These are phyloP conservation scores for Scopus umbretta DNA, from an alignment of 2,113 vertebrate species.

Conservation along the genomic window DNA sequence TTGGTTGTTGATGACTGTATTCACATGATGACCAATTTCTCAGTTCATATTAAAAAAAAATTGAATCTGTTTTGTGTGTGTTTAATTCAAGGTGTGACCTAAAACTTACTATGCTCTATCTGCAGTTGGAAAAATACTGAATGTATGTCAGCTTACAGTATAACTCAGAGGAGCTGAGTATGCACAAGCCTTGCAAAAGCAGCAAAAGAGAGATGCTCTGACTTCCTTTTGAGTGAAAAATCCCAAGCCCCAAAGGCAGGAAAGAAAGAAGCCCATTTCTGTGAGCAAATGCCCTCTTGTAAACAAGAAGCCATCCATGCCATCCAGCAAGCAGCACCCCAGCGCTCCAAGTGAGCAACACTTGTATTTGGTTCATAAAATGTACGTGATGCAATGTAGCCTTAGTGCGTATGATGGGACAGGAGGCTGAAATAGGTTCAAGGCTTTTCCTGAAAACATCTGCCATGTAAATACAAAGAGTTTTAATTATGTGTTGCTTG, in stretches of 20 bases:
- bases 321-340: not conserved
- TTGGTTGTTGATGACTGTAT: accelerated
- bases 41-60: not conserved
- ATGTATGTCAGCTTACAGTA: accelerated
- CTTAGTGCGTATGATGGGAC: accelerated
- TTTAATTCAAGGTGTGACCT: not conserved
- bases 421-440: not conserved
- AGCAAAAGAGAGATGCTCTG: not conserved
- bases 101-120: accelerated
- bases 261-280: not conserved
- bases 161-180: not conserved
- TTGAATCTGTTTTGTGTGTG: not conserved
- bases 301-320: not conserved
- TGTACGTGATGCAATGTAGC: accelerated
- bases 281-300: not conserved
- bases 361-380: not conserved
- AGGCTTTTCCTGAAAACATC: not conserved
- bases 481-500: not conserved
- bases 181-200: not conserved
- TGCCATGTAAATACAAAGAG: not conserved
- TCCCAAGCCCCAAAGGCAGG: not conserved
- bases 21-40: accelerated
- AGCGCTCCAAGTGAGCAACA: not conserved
- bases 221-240: not conserved
- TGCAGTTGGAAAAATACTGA: not conserved